These are phyloP conservation scores for Grus americana DNA, from an alignment of 2,113 vertebrate species.

Conservation along the genomic window DNA sequence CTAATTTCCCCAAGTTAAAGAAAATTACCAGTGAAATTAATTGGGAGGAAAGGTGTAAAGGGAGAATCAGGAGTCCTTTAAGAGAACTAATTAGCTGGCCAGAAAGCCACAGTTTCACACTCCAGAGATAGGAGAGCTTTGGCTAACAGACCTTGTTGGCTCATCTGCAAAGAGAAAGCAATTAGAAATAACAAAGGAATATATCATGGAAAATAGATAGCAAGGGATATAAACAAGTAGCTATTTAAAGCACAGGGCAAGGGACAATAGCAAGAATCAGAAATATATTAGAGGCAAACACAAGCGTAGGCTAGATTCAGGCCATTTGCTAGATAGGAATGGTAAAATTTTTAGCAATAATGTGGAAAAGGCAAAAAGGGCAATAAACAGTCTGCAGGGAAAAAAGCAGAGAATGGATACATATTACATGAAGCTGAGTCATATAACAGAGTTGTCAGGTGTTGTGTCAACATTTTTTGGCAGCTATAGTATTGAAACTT, in stretches of 20 bases:
- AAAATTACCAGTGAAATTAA: conserved; percentile 46
- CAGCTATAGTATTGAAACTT: background rate
- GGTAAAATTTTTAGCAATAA: background rate
- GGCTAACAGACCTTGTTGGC: background rate
- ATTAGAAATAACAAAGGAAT: background rate
- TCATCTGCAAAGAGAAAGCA: background rate
- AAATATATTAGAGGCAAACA: background rate
- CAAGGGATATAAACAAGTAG: background rate
- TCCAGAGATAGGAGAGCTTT: background rate
- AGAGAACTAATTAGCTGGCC: conserved; percentile 14
- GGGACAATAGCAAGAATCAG: background rate
- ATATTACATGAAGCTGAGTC: background rate
- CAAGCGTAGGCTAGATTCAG: background rate
- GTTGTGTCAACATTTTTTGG: conserved; percentile 7
- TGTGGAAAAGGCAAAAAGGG: background rate
- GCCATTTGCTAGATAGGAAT: background rate
- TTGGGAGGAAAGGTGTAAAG: conserved; percentile 14
- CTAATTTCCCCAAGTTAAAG: conserved; percentile 14
- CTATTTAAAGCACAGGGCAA: background rate
- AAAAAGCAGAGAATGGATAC: background rate
- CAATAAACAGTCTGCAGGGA: background rate
- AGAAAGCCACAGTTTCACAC: background rate
- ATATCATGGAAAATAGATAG: background rate
- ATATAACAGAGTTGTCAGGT: background rate
- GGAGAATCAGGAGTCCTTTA: background rate